Base-by-base conservation (phyloP, 2,888 invertebrate genomes). In the Lasioglossum vierecki region DNA sequence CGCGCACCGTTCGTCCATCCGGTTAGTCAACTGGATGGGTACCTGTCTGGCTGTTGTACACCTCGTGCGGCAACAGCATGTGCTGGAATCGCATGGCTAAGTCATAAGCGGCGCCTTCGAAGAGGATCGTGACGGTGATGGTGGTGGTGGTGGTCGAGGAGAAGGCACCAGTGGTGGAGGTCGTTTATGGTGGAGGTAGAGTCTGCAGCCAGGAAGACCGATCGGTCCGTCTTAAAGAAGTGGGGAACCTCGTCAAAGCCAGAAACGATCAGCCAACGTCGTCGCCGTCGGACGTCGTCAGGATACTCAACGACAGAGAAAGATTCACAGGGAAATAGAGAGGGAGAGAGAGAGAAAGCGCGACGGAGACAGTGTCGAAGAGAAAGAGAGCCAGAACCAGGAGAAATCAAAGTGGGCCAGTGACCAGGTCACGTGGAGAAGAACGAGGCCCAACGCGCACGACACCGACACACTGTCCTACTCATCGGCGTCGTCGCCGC, bases 381-480 rank as follows among this genome's bases (percentile, higher is more conserved):
- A 70, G 35, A 74, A 9, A 35, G 46, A 3, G 44, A 49, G 82
- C 85, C 49, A 77, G 82, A 75, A 84, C 79, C 89, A 89, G 91
- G 92, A 93, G 94, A 93, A 92, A 93, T 91, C 93, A 93, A 94
- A 94, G 94, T 94, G 93, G 94, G 94, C 91, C 94, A 94, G 93
- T 92, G 94, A 93, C 93, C 93, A 93, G 94, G 94, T 94, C 94
- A 94, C 93, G 93, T 93, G 92, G 93, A 93, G 93, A 94, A 93
- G 93, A 94, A 93, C 94, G 94, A 93, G 94, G 94, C 92, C 91
- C 94, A 93, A 91, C 91, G 92, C 91, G 91, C 93, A 93, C 93
- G 93, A 93, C 93, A 92, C 91, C 95, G 95, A 94, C 95, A 95
- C 94, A 95, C 95, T 95, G 94, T 95, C 95, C 95, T 95, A 95